These are phyloP conservation scores for Drosophila seguyi DNA, from an alignment of 1,140 invertebrate genomes.

Conservation along the genomic window DNA sequence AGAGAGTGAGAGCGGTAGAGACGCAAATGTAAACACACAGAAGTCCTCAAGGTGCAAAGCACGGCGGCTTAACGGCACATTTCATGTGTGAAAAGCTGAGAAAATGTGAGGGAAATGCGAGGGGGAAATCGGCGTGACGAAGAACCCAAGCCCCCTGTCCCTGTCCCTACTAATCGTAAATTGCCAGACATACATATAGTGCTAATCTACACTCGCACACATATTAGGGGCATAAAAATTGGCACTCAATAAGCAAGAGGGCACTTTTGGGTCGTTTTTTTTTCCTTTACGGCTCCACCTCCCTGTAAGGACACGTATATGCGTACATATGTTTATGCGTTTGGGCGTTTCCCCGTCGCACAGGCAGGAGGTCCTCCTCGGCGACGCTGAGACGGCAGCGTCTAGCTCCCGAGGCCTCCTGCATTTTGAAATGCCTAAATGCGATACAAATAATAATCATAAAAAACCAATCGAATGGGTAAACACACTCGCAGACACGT, in stretches of 20 bases:
- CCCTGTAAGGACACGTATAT: slow-evolving; percentile 10
- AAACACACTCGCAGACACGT: slow-evolving; percentile 7
- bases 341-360: slow-evolving; percentile 35
- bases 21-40: slow-evolving; percentile 66
- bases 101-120: slow-evolving; percentile 8
- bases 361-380: slow-evolving; percentile 21
- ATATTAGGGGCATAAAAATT: slow-evolving; percentile 79
- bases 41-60: slow-evolving; percentile 65
- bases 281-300: slow-evolving; percentile 16
- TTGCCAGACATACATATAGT: slow-evolving; percentile 42
- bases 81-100: slow-evolving; percentile 12
- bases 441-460: slow-evolving; percentile 46
- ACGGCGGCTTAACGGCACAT: slow-evolving; percentile 35
- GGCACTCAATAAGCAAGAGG: slow-evolving; percentile 80
- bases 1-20: slow-evolving; percentile 12
- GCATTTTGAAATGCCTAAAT: slow-evolving; percentile 76
- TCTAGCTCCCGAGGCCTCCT: slow-evolving; percentile 30
- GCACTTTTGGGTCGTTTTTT: slow-evolving; percentile 61
- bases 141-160: no score
- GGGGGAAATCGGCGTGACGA: slow-evolving; percentile 25
- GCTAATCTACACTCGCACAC: slow-evolving; percentile 58
- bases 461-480: slow-evolving; percentile 15
- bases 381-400: slow-evolving; percentile 46
- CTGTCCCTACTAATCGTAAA: slow-evolving; percentile 55
- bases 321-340: slow-evolving; percentile 24